phyloP scores from a whole-genome alignment of 2,888 invertebrate genomes.

The Drosophila paramelanica region DNA sequence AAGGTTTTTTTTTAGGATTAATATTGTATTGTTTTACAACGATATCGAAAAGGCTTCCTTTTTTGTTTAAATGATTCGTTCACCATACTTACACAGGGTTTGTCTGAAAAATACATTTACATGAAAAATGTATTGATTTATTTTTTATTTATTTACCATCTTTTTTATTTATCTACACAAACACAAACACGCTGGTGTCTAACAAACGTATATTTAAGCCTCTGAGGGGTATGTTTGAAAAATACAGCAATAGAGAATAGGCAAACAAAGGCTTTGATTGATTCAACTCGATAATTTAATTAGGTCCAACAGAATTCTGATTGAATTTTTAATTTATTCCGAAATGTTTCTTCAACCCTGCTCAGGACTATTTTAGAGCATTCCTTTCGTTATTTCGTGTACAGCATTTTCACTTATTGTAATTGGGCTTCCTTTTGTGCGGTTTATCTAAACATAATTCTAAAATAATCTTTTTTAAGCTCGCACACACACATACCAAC shows the following conservation, averaged over 20 bases:
- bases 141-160: no score
- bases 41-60: no score
- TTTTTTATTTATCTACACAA: no score
- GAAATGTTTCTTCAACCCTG: constrained; percentile 1
- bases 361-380: background rate
- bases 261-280: background rate
- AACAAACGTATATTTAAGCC: background rate
- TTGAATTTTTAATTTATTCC: constrained; percentile 5
- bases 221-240: background rate
- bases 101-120: no score
- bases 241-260: background rate
- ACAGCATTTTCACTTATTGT: constrained; percentile 15
- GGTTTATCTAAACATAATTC: constrained; percentile 17
- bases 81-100: no score
- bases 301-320: constrained; percentile 9
- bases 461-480: constrained; percentile 11
- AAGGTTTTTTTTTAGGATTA: no score
- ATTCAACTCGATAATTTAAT: constrained; percentile 2
- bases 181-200: no score
- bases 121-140: no score
- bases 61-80: no score
- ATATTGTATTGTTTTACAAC: no score
- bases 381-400: background rate
- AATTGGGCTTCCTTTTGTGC: constrained; percentile 22
- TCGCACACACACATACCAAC: background rate